Percentiles rank a stretch among this genome's conserved stretches.
phyloP scores from a whole-genome alignment of 2,797 vertebrate species.

The Carapus acus region DNA sequence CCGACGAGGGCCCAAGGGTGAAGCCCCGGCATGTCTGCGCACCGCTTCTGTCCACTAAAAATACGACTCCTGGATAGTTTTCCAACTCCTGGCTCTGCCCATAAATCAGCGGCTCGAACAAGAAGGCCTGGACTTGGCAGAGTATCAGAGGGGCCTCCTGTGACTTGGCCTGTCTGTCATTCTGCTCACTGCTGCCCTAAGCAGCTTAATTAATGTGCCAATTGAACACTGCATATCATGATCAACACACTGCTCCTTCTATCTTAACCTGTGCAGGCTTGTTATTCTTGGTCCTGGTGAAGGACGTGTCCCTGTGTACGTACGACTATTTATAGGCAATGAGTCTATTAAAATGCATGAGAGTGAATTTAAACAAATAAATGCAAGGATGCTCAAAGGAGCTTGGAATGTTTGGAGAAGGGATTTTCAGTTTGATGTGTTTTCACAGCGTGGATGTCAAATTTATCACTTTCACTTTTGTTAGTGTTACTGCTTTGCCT shows the following conservation, averaged over 20 bases:
- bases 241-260: slow-evolving; percentile 72
- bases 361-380: slow-evolving; percentile 71
- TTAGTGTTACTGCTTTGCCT: slow-evolving; percentile 53
- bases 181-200: slow-evolving; percentile 57
- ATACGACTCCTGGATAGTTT: slow-evolving; percentile 69
- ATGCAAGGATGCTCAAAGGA: slow-evolving; percentile 58
- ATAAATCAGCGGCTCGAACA: slow-evolving; percentile 70
- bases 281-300: slow-evolving; percentile 72
- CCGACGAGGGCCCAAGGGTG: slow-evolving; percentile 35
- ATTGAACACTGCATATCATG: slow-evolving; percentile 71
- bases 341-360: slow-evolving; percentile 75
- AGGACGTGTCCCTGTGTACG: slow-evolving; percentile 59
- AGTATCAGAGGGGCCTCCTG: slow-evolving; percentile 64
- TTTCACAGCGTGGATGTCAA: slow-evolving; percentile 58
- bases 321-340: slow-evolving; percentile 73
- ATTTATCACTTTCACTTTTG: slow-evolving; percentile 72
- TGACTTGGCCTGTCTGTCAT: slow-evolving; percentile 71
- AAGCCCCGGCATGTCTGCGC: slow-evolving; percentile 69
- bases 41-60: slow-evolving; percentile 54
- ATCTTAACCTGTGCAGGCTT: slow-evolving; percentile 63
- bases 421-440: slow-evolving; percentile 68
- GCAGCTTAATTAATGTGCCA: slow-evolving; percentile 76
- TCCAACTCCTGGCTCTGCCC: slow-evolving; percentile 58
- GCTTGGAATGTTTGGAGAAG: slow-evolving; percentile 64
- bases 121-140: slow-evolving; percentile 62